Conservation (phyloP, 64 coral and sea anemone species). For the Montipora foliosa region DNA sequence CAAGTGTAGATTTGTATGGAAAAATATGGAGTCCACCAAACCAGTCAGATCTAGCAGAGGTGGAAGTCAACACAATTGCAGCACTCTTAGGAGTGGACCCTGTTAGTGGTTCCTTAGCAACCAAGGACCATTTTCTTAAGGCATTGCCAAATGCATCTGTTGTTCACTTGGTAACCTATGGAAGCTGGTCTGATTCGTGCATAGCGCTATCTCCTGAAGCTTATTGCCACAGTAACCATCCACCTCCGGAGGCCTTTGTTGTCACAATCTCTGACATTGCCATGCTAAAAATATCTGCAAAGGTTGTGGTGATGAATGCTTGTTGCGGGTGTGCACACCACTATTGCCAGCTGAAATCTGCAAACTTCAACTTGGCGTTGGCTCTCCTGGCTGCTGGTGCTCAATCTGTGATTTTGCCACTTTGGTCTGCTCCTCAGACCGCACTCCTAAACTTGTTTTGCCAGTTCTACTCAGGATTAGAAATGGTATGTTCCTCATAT, state of each 20-base stretch:
- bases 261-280: slow-evolving; percentile 65
- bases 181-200: slow-evolving; percentile 72
- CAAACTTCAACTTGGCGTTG: slow-evolving; percentile 58
- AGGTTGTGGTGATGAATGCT: slow-evolving; percentile 75
- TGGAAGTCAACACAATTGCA: slow-evolving; percentile 76
- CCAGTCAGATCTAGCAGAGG: slow-evolving; percentile 71
- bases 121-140: slow-evolving; percentile 72
- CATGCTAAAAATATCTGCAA: slow-evolving; percentile 56
- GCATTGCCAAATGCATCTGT: slow-evolving; percentile 58
- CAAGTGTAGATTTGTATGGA: slow-evolving; percentile 63
- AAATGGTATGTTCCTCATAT: slow-evolving; percentile 61
- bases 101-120: slow-evolving; percentile 67
- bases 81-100: slow-evolving; percentile 82
- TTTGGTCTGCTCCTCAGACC: slow-evolving; percentile 86
- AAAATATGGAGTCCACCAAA: slow-evolving; percentile 69
- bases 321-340: slow-evolving; percentile 76
- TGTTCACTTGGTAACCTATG: slow-evolving; percentile 79
- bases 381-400: slow-evolving; percentile 81
- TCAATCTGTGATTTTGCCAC: slow-evolving; percentile 64
- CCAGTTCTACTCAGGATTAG: slow-evolving; percentile 75
- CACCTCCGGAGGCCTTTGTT: slow-evolving; percentile 72
- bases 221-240: slow-evolving; percentile 6
- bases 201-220: slow-evolving; percentile 72
- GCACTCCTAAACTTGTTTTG: slow-evolving; percentile 70
- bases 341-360: slow-evolving; percentile 69